phyloP scores from a whole-genome alignment of 2,113 vertebrate genomes.

The Muntiacus reevesi region DNA sequence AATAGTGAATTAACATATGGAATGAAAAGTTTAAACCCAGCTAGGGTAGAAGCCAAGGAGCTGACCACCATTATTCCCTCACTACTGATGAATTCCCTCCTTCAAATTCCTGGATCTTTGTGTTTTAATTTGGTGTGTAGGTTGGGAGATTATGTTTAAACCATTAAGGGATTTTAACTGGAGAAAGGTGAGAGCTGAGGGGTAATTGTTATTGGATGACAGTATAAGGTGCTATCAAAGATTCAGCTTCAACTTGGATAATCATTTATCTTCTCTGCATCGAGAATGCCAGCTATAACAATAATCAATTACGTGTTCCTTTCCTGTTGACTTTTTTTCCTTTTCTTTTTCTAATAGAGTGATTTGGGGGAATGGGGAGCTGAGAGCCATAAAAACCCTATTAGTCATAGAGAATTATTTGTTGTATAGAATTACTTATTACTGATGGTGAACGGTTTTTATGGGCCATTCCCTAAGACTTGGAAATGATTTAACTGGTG shows the following conservation, averaged over 20 bases:
- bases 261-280: neutral
- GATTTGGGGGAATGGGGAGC: neutral
- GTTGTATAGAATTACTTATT: slow-evolving; percentile 46
- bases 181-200: neutral
- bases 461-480: slow-evolving; percentile 13
- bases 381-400: slow-evolving; percentile 18
- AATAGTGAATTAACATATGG: neutral
- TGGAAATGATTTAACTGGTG: slow-evolving; percentile 14
- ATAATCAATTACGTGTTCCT: neutral
- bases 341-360: neutral
- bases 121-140: neutral
- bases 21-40: neutral
- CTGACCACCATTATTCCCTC: neutral
- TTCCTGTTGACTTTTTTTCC: neutral
- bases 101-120: neutral
- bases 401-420: slow-evolving; percentile 45
- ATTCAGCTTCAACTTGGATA: neutral
- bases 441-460: neutral
- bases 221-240: neutral
- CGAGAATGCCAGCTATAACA: neutral
- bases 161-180: neutral
- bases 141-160: neutral
- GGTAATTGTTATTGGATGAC: neutral
- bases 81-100: neutral
- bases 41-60: neutral